phyloP scores from a whole-genome alignment of 2,113 vertebrate genomes.

The Percina caprodes region DNA sequence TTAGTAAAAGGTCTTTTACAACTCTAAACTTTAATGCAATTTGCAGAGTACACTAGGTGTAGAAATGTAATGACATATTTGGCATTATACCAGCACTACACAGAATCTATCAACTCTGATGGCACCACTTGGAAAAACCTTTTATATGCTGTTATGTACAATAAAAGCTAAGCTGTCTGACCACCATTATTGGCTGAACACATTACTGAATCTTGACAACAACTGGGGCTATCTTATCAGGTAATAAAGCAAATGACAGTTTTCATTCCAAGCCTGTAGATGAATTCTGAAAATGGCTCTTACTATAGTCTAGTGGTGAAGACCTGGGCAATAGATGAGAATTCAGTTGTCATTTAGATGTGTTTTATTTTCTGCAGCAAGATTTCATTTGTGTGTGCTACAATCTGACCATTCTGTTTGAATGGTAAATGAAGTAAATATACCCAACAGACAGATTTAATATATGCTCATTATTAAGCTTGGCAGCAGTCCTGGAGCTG shows the following conservation, averaged over 20 bases:
- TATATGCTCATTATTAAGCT: constrained; percentile 57
- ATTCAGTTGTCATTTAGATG: constrained; percentile 30
- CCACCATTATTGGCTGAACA: not conserved
- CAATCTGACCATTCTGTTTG: constrained; percentile 61
- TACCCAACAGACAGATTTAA: constrained; percentile 48
- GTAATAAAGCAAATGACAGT: constrained; percentile 57
- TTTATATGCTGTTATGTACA: constrained; percentile 7
- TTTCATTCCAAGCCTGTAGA: constrained; percentile 22
- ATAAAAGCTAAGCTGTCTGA: constrained; percentile 36
- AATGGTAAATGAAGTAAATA: constrained; percentile 50
- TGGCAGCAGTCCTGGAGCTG: constrained; percentile 47
- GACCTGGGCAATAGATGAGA: constrained; percentile 26
- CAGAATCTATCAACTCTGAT: constrained; percentile 1
- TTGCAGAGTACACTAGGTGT: not conserved
- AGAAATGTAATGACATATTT: constrained; percentile 4
- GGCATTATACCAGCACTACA: not conserved
- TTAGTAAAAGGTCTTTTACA: not conserved
- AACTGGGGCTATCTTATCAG: constrained; percentile 26
- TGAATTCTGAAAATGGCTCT: constrained; percentile 36
- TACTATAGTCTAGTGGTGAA: constrained; percentile 38
- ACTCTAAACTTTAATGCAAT: not conserved
- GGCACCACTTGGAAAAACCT: constrained; percentile 6
- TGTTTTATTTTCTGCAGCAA: constrained; percentile 46
- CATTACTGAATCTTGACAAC: constrained; percentile 40
- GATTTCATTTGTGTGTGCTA: constrained; percentile 61